Evolutionary conservation across 1,140 invertebrate species (phyloP).

Genomic region (Drosophila fuyamai): DNA sequence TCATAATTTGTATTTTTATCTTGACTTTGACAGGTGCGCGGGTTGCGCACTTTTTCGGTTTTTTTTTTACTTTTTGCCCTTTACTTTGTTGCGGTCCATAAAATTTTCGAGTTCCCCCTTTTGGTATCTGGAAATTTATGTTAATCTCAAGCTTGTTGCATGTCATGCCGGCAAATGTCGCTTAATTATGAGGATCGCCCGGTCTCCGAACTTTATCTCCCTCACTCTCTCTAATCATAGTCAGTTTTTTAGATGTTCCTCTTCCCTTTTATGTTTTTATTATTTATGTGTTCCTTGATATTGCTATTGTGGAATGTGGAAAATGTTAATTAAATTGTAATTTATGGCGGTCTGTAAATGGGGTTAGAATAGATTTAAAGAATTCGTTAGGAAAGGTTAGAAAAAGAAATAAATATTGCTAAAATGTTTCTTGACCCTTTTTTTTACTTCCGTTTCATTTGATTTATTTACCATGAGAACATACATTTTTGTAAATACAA

Average conservation of each 20-base stretch:
- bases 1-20: conserved; percentile 68
- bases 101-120: conserved; percentile 47
- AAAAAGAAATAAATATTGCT: background rate
- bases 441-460: background rate
- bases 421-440: too few species aligned
- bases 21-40: conserved; percentile 64
- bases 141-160: conserved; percentile 76
- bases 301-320: conserved; percentile 58
- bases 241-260: conserved; percentile 47
- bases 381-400: conserved; percentile 19
- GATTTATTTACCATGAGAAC: background rate
- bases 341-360: conserved; percentile 45
- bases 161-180: conserved; percentile 78
- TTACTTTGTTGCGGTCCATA: conserved; percentile 62
- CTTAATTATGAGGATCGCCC: conserved; percentile 73
- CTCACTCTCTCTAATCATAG: conserved; percentile 62
- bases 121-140: conserved; percentile 66
- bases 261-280: conserved; percentile 35
- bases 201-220: conserved; percentile 6
- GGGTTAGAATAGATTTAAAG: background rate
- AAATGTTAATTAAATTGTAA: conserved; percentile 75
- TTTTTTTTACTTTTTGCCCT: conserved; percentile 4
- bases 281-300: conserved; percentile 66
- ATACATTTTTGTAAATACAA: too few species aligned
- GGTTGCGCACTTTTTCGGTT: conserved; percentile 40